Conservation (phyloP, 2,113 vertebrate genomes). For the Xerus inauris region DNA sequence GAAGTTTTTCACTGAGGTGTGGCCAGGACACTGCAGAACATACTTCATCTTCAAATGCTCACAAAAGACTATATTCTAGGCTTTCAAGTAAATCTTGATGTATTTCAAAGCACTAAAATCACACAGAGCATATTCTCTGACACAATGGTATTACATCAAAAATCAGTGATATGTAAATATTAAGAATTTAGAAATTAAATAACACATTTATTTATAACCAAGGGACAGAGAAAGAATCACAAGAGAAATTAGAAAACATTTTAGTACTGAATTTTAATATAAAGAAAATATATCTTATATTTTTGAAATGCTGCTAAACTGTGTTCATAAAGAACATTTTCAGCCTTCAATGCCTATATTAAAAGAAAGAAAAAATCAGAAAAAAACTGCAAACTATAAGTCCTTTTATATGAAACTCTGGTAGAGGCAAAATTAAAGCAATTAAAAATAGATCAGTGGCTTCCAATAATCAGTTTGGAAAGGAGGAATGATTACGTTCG, state of each 20-base stretch:
- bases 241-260: neutral
- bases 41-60: neutral
- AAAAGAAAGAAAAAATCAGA: neutral
- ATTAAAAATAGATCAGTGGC: neutral
- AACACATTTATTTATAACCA: neutral
- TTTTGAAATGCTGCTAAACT: neutral
- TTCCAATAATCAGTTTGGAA: neutral
- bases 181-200: neutral
- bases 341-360: neutral
- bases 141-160: neutral
- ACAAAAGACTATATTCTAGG: neutral
- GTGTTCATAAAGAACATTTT: neutral
- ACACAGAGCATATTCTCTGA: neutral
- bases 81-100: neutral
- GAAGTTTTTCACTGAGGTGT: neutral
- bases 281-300: neutral
- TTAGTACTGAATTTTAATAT: neutral
- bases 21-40: neutral
- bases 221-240: neutral
- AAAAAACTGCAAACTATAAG: neutral
- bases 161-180: neutral
- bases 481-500: rapidly evolving
- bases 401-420: neutral
- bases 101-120: neutral
- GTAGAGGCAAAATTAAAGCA: neutral